phyloP scores from a whole-genome alignment of 2,113 vertebrate species.

The Cathartes aura region DNA sequence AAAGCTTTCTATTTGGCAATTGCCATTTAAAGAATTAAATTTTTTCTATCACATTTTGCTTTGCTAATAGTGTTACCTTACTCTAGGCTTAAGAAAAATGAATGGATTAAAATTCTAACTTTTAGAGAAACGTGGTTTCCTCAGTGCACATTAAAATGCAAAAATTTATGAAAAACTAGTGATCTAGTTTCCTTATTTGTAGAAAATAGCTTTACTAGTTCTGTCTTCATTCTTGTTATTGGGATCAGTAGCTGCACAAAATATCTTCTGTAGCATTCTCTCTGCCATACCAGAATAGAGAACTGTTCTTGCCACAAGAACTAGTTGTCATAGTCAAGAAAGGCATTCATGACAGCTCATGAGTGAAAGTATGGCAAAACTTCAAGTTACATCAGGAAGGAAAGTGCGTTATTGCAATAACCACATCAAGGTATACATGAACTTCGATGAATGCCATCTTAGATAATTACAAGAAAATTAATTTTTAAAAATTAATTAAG shows the following conservation, averaged over 20 bases:
- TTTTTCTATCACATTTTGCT: neutral
- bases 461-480: neutral
- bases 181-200: neutral
- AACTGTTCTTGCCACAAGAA: neutral
- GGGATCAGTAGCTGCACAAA: neutral
- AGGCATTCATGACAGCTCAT: neutral
- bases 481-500: neutral
- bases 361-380: neutral
- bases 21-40: neutral
- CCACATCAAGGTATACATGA: neutral
- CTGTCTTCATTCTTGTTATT: neutral
- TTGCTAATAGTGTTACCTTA: neutral
- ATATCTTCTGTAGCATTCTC: neutral
- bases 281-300: neutral
- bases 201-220: neutral
- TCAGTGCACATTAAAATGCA: neutral
- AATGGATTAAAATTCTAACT: neutral
- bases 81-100: neutral
- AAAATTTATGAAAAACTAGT: neutral
- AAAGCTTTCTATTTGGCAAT: neutral
- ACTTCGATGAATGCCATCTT: neutral
- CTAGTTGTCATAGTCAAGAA: neutral
- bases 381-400: neutral
- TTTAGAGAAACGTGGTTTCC: neutral
- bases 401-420: neutral